A percentile compares a stretch with the other conserved stretches of the same genome.
Evolutionary conservation across 2,888 invertebrate species (phyloP).

Genomic region (Limnephilus auricula): DNA sequence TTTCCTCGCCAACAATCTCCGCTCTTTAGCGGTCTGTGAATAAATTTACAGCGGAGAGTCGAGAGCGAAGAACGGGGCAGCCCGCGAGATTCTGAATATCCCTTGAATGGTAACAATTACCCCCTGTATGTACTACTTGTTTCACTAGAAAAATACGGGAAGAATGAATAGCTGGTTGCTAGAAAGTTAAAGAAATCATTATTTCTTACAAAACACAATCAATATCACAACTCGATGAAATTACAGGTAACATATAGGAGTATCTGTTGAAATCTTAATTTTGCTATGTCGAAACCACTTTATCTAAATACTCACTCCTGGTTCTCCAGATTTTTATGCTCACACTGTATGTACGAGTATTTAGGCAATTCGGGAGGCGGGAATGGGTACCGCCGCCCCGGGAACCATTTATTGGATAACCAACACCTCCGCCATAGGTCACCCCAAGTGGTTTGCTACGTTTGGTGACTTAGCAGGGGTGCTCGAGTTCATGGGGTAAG

Average conservation of each 20-base stretch:
- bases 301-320: too few species aligned
- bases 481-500: too few species aligned
- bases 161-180: not conserved
- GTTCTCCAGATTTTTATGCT: too few species aligned
- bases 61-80: conserved; percentile 73
- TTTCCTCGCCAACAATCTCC: conserved; percentile 4
- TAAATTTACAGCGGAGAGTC: conserved; percentile 74
- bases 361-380: too few species aligned
- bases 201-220: not conserved
- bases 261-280: not conserved
- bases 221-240: not conserved
- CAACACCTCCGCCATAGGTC: too few species aligned
- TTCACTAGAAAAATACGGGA: not conserved
- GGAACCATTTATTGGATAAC: too few species aligned
- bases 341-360: too few species aligned
- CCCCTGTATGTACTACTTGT: conserved; percentile 24
- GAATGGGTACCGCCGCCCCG: too few species aligned
- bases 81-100: conserved; percentile 55
- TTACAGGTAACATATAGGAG: not conserved
- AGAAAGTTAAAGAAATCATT: not conserved
- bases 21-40: conserved; percentile 67
- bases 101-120: conserved; percentile 52
- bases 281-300: too few species aligned
- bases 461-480: too few species aligned
- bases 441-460: too few species aligned